Evolutionary conservation across 2,113 vertebrate genomes (phyloP), one percentile per base, ranked within the genome.

Genomic region (Cyanocitta stelleri): DNA sequence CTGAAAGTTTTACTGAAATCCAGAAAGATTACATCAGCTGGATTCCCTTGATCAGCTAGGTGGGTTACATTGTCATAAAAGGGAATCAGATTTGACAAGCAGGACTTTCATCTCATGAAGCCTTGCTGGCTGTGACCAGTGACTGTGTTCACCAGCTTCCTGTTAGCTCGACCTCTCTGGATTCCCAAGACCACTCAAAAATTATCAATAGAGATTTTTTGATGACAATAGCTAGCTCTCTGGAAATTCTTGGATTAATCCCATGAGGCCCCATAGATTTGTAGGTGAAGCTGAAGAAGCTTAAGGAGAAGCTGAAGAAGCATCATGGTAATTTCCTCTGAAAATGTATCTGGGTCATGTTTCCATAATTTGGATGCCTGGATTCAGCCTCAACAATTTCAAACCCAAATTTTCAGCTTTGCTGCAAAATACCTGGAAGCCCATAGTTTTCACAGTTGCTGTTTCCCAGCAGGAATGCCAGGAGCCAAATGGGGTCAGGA

Each of bases 301-400:
- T 63, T 37, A 15, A 46, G 32, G 14, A 33, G 32, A 85, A 64
- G 29, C 14, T 16, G 6, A 63, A 84, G 22, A 13, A 54, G 8
- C 8, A 46, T 30, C 32, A 11, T 44, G 43, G 1, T 1, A 33
- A 64, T 77, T 87, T 85, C 13, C 39, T 46, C 5, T 2, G 43
- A 76, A 72, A 39, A 26, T 18, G 1, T 4, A 18, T 30, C 30
- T 41, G 27, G 2, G 5, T 62, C 2, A 4, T 3, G 1, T 59
- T 55, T 73, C 63, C 14, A 13, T 44, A 1, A 58, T 24, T 49
- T 6, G 0, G 9, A 5, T 75, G 24, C 16, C 24, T 39, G 16
- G 24, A 63, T 68, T 7, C 16, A 24, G 7, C 24, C 35, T 41
- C 33, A 63, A 30, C 4, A 59, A 26, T 30, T 68, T 73, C 22